phyloP scores from a whole-genome alignment of 2,113 vertebrate genomes.

The Bufo gargarizans region DNA sequence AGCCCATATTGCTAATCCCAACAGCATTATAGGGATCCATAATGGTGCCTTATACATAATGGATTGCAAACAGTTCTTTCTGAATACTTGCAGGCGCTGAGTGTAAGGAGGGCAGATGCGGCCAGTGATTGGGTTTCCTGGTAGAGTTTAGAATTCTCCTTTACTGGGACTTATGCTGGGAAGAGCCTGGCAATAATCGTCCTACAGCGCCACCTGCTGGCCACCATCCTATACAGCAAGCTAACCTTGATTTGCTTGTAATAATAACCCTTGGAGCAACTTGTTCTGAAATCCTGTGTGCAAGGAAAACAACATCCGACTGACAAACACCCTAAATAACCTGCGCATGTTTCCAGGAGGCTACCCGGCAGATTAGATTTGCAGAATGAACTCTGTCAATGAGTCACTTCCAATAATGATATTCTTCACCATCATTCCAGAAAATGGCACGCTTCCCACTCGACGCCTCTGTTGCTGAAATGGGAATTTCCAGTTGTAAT shows the following conservation, averaged over 20 bases:
- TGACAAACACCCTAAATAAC: constrained; percentile 38
- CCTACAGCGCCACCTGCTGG: constrained; percentile 53
- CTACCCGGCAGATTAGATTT: neutral
- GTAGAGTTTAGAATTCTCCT: neutral
- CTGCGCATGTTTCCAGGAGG: neutral
- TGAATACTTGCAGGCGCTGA: too few species aligned
- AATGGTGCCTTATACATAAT: too few species aligned
- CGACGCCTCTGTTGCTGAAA: neutral
- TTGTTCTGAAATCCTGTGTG: constrained; percentile 28
- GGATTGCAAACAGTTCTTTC: too few species aligned
- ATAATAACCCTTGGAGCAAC: constrained; percentile 15
- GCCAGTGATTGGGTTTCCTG: neutral
- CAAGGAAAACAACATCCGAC: neutral
- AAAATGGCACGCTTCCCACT: constrained; percentile 2
- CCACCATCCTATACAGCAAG: neutral
- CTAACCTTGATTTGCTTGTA: neutral
- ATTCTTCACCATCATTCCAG: neutral
- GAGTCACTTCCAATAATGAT: constrained; percentile 6
- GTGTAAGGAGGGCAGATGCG: too few species aligned
- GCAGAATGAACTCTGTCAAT: neutral
- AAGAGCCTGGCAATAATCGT: neutral
- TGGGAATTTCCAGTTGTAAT: constrained; percentile 13
- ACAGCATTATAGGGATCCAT: too few species aligned
- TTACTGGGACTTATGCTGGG: neutral
- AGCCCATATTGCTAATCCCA: too few species aligned